Evolutionary conservation across 2,113 vertebrate genomes (phyloP), one percentile per base, ranked within the genome.

Genomic region (Lamprotornis superbus): DNA sequence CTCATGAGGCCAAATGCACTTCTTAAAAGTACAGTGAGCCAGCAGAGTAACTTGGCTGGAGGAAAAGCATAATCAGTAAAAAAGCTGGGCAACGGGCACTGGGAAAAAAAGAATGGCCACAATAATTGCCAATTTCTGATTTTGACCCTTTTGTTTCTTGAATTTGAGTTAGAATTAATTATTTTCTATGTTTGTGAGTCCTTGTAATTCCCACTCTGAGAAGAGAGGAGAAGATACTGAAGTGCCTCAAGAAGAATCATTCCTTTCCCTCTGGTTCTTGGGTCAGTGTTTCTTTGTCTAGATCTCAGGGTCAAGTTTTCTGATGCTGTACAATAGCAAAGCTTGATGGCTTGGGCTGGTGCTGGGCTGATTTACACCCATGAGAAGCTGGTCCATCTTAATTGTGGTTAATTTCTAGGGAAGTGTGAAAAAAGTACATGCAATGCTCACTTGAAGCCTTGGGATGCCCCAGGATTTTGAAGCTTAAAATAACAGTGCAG

Each of bases 1-100:
- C 95, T 93, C 95, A 25, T 24, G 93, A 94, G 97, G 74, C 55
- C 42, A 90, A 93, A 83, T 12, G 71, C 87, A 83, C 64, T 95
- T 81, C 87, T 93, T 93, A 47, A 87, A 91, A 87, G 77, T 81
- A 81, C 86, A 87, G 88, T 46, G 77, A 90, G 83, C 73, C 69
- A 88, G n/a, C 42, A 75, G 60, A 84, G 68, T 60, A 78, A 75
- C 33, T 70, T 63, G 89, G 50, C 49, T 84, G 49, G 19, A 88
- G 52, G 56, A 80, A 77, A 86, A 93, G 12, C 23, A 63, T 1
- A 52, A 56, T 67, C 11, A 12, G 19, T 50, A 61, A 69, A 88
- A 84, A 90, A 52, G 2, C 19, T 49, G 81, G 27, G 40, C 31
- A 63, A 16, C 5, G 7, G 22, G 21, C 23, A 35, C 61, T 12